Percentiles rank a stretch among this genome's conserved stretches.
Evolutionary conservation across 2,113 vertebrate species (phyloP).

Genomic region (Calypte anna): DNA sequence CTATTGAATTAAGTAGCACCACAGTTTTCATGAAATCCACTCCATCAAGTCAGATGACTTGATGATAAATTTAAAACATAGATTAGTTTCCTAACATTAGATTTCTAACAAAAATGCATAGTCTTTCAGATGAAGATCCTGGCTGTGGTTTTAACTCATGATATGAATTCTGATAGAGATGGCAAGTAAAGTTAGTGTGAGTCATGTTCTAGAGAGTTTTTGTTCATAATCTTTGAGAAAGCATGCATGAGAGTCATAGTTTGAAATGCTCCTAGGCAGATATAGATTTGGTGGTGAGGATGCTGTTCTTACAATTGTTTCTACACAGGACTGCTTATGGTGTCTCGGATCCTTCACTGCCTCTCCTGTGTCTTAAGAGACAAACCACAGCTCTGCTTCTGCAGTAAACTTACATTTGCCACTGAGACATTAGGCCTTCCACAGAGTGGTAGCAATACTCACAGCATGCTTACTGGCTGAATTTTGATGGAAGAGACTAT

Average conservation of each 20-base stretch:
- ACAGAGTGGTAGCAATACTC: background rate
- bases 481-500: background rate
- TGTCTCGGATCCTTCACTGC: background rate
- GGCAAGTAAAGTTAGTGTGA: background rate
- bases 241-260: background rate
- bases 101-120: background rate
- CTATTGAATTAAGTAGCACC: background rate
- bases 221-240: constrained; percentile 23
- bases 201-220: background rate
- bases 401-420: background rate
- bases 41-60: background rate
- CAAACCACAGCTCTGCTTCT: background rate
- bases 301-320: background rate
- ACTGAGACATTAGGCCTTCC: background rate
- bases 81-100: background rate
- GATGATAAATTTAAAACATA: background rate
- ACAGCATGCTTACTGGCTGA: background rate
- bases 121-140: background rate
- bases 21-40: background rate
- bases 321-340: background rate
- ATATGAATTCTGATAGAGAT: background rate
- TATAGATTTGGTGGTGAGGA: background rate
- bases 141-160: background rate
- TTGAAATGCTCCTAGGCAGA: background rate
- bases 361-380: background rate